Evolutionary conservation across 2,797 vertebrate species (phyloP).

Genomic region (Xiphorhynchus erythropygius): DNA sequence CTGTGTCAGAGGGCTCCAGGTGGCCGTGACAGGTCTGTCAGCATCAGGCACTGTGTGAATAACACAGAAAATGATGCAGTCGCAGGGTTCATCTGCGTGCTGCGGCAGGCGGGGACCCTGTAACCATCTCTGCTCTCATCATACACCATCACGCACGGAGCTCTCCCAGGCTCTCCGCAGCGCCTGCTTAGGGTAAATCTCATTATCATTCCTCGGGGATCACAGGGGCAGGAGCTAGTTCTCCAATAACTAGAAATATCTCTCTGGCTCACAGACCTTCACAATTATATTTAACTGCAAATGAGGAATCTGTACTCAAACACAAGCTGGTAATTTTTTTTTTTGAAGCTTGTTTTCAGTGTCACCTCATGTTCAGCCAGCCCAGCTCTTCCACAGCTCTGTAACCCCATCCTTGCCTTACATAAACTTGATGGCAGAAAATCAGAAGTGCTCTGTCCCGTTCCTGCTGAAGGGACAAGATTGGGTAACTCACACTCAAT

Average conservation of each 20-base stretch:
- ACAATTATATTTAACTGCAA: slow-evolving; percentile 68
- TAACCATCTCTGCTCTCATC: background rate
- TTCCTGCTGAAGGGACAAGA: background rate
- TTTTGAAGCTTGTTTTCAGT: slow-evolving; percentile 41
- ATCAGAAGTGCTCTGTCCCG: background rate
- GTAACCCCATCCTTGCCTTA: background rate
- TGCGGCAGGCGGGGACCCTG: background rate
- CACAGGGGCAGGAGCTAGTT: slow-evolving; percentile 49
- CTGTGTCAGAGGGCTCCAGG: fast-evolving
- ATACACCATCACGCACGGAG: background rate
- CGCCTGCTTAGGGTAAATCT: slow-evolving; percentile 46
- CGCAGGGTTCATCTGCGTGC: background rate
- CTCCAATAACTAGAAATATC: slow-evolving; percentile 61
- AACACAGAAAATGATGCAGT: background rate
- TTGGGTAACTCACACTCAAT: background rate
- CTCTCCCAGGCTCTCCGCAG: background rate
- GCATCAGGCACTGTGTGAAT: fast-evolving
- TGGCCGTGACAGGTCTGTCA: fast-evolving
- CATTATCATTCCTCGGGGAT: slow-evolving; percentile 60
- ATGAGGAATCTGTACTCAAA: slow-evolving; percentile 63
- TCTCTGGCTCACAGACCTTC: slow-evolving; percentile 54
- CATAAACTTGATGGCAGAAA: background rate
- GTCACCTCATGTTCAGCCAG: slow-evolving; percentile 30
- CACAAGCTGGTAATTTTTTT: slow-evolving; percentile 46
- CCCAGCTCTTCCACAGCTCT: background rate